These are phyloP conservation scores for Arbacia lixula DNA, from an alignment of 53 echinoderm and acorn worm species.

Conservation along the genomic window DNA sequence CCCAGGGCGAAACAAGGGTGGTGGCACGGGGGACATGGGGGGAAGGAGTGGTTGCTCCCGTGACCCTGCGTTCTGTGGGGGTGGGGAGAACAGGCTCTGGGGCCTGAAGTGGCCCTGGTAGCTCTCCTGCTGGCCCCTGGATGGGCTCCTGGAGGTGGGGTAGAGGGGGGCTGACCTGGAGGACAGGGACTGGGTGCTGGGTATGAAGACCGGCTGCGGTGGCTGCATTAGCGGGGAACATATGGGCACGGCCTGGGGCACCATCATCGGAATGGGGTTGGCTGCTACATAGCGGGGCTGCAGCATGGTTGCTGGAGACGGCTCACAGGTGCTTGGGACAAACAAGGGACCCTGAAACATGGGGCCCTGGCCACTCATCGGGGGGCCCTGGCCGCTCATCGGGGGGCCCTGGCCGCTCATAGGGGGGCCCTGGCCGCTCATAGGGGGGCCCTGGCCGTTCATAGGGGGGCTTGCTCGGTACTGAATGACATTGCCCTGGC, in stretches of 20 bases:
- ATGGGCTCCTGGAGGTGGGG: neutral
- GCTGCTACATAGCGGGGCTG: neutral
- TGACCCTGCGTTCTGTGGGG: too few species aligned
- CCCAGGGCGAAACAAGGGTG: slow-evolving; percentile 28
- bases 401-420: too few species aligned
- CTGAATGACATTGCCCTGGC: too few species aligned
- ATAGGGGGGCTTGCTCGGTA: too few species aligned
- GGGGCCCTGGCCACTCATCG: too few species aligned
- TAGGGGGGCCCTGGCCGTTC: too few species aligned
- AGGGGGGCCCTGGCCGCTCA: too few species aligned
- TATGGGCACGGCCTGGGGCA: neutral
- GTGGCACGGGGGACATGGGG: slow-evolving; percentile 5
- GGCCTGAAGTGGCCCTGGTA: neutral
- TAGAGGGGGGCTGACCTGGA: neutral
- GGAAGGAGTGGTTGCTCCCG: neutral
- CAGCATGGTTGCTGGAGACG: slow-evolving; percentile 1
- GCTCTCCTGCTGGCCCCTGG: neutral
- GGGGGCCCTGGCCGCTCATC: too few species aligned
- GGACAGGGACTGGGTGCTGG: neutral
- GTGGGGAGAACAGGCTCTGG: slow-evolving; percentile 20
- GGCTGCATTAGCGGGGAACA: neutral
- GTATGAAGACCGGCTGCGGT: neutral
- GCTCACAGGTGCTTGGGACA: too few species aligned
- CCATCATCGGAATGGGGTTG: neutral
- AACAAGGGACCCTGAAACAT: too few species aligned